A percentile compares a stretch with the other conserved stretches of the same genome.
Conservation (phyloP, 2,113 vertebrate genomes). For the Setophaga petechia region DNA sequence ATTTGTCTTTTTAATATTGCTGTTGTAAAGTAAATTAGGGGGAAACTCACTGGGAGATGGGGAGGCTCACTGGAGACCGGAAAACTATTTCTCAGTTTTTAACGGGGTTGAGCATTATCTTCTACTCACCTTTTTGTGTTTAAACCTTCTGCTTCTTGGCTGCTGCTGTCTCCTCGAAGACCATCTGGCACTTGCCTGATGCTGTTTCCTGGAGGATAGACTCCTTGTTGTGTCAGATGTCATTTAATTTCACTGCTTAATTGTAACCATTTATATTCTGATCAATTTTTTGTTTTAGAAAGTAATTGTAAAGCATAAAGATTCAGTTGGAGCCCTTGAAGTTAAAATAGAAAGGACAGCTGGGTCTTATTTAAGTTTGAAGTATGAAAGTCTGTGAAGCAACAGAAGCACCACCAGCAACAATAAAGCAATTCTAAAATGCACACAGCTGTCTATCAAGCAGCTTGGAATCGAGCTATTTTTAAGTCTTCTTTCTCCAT, state of each 20-base stretch:
- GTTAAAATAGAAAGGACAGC: not conserved
- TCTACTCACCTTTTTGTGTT: not conserved
- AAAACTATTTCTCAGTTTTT: not conserved
- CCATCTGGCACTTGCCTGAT: not conserved
- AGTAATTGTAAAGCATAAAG: not conserved
- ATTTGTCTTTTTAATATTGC: not conserved
- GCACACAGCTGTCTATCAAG: not conserved
- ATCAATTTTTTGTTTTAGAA: not conserved
- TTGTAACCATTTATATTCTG: not conserved
- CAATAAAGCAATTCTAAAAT: not conserved
- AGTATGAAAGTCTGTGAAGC: not conserved
- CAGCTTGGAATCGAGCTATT: not conserved
- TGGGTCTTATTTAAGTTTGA: constrained; percentile 3
- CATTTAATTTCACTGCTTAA: not conserved
- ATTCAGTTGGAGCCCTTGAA: not conserved
- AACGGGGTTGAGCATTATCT: not conserved
- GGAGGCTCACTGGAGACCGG: not conserved
- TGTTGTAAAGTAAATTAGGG: not conserved
- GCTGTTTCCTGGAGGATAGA: not conserved
- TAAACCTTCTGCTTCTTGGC: not conserved
- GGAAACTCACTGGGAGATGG: not conserved
- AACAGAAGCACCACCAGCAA: constrained; percentile 8
- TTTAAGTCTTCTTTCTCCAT: not conserved
- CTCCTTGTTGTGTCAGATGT: not conserved
- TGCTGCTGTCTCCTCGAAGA: not conserved